Conservation (phyloP, 2,797 vertebrate genomes). For the Zalophus californianus region DNA sequence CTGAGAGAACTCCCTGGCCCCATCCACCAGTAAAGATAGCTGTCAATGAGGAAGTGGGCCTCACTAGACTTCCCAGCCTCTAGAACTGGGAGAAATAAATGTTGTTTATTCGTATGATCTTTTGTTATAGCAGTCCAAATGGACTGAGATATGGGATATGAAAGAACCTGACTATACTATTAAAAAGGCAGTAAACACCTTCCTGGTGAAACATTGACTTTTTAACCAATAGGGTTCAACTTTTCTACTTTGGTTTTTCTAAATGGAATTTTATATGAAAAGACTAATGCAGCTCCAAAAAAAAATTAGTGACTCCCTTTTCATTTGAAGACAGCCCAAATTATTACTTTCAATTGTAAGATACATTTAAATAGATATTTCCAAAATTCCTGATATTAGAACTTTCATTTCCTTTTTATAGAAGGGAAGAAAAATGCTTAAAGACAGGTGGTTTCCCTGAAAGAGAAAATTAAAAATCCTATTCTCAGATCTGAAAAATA, state of each 20-base stretch:
- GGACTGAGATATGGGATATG: not conserved
- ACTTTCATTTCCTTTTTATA: not conserved
- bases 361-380: not conserved
- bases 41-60: not conserved
- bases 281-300: not conserved
- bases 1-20: not conserved
- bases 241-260: not conserved
- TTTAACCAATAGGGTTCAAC: not conserved
- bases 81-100: not conserved
- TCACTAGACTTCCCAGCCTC: not conserved
- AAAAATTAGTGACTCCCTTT: not conserved
- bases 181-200: not conserved
- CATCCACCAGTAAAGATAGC: not conserved
- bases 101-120: not conserved
- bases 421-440: not conserved
- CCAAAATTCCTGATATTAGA: constrained; percentile 15
- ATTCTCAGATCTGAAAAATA: constrained; percentile 30
- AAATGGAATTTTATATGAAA: not conserved
- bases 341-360: constrained; percentile 3
- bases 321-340: constrained; percentile 20
- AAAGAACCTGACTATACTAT: not conserved
- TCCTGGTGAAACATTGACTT: not conserved
- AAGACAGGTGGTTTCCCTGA: not conserved
- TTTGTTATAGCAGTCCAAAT: not conserved
- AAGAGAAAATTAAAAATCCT: constrained; percentile 26